Evolutionary conservation across 2,113 vertebrate species (phyloP).

Genomic region (Poicephalus gulielmi): DNA sequence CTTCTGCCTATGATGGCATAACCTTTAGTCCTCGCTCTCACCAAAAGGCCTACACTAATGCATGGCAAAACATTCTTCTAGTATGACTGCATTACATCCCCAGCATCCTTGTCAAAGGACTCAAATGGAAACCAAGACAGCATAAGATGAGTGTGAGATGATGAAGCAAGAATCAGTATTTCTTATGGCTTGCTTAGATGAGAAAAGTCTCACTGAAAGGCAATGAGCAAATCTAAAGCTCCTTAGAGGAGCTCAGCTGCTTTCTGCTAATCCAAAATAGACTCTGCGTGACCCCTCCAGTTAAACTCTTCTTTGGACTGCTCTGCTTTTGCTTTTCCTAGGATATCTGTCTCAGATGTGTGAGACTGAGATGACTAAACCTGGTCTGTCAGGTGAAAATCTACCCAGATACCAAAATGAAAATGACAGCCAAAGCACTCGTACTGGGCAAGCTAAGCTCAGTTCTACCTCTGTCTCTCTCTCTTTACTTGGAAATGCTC

Average conservation of each 20-base stretch:
- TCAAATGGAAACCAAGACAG: not conserved
- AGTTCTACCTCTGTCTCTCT: not conserved
- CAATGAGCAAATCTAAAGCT: not conserved
- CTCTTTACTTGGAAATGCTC: not conserved
- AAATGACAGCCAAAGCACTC: not conserved
- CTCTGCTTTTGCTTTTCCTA: constrained; percentile 28
- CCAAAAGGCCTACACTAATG: not conserved
- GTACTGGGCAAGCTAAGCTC: not conserved
- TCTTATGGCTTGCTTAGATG: not conserved
- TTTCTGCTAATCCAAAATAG: constrained; percentile 1
- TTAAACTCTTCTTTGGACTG: not conserved
- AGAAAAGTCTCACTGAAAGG: not conserved
- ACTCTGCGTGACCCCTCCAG: not conserved
- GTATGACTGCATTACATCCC: not conserved
- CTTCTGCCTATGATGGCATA: not conserved
- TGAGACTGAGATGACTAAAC: constrained; percentile 3
- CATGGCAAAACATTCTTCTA: not conserved
- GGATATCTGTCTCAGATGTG: not conserved
- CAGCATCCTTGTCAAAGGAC: not conserved
- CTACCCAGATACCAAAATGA: not conserved
- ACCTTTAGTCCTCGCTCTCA: not conserved
- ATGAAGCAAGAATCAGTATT: not conserved
- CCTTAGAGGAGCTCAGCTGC: not conserved
- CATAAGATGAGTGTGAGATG: not conserved
- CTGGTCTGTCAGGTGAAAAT: constrained; percentile 14